Evolutionary conservation across 2,888 invertebrate genomes (phyloP).

Genomic region (Troides aeacus): DNA sequence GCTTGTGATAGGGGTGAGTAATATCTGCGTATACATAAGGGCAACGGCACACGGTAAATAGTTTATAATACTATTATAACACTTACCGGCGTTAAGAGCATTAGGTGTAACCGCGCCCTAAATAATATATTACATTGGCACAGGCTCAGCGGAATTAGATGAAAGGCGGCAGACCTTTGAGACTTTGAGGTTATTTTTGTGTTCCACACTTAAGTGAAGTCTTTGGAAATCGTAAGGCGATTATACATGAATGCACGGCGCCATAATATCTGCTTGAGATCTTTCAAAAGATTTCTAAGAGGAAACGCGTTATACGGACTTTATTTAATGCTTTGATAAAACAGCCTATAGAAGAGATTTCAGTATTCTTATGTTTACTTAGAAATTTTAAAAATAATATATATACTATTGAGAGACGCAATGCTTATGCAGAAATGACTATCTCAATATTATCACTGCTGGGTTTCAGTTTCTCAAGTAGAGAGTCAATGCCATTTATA

Average conservation of each 20-base stretch:
- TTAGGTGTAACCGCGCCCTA: slow-evolving; percentile 40
- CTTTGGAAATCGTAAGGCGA: slow-evolving; percentile 39
- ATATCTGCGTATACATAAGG: slow-evolving; percentile 3
- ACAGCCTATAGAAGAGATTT: not conserved
- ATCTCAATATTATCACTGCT: too few species aligned
- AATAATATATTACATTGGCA: slow-evolving; percentile 41
- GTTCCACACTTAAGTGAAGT: slow-evolving; percentile 29
- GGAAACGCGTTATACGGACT: slow-evolving; percentile 8
- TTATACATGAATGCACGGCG: slow-evolving; percentile 31
- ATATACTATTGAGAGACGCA: too few species aligned
- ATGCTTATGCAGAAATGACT: not conserved
- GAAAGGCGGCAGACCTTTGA: slow-evolving; percentile 32
- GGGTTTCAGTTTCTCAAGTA: too few species aligned
- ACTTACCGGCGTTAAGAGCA: slow-evolving; percentile 41
- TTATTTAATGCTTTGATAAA: slow-evolving; percentile 11
- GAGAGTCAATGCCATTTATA: too few species aligned
- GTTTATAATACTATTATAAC: slow-evolving; percentile 35
- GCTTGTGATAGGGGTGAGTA: too few species aligned
- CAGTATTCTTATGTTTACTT: not conserved
- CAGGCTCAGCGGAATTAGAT: slow-evolving; percentile 32
- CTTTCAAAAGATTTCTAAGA: slow-evolving; percentile 26
- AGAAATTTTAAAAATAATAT: not conserved
- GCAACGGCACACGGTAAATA: slow-evolving; percentile 10
- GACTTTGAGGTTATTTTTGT: slow-evolving; percentile 37
- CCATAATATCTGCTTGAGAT: slow-evolving; percentile 28